Evolutionary conservation across 2,888 invertebrate genomes (phyloP).

Genomic region (Electrophaes corylata): DNA sequence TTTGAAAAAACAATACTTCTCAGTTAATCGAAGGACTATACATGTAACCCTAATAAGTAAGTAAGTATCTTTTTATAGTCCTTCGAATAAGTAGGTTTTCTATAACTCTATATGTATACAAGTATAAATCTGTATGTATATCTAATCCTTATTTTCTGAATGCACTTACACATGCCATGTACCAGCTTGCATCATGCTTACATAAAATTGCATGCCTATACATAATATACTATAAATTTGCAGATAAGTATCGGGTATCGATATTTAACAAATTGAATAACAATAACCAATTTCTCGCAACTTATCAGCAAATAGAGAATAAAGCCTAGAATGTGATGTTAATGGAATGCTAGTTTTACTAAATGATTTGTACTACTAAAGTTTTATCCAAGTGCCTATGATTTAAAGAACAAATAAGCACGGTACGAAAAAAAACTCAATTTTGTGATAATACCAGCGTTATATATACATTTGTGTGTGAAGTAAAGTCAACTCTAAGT

Average conservation of each 20-base stretch:
- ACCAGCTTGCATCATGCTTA: conserved; percentile 18
- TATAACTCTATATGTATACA: neutral
- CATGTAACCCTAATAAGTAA: conserved; percentile 32
- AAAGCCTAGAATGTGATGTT: neutral
- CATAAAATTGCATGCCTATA: conserved; percentile 13
- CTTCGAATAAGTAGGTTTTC: conserved; percentile 31
- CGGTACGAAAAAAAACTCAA: too few species aligned
- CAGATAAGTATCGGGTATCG: neutral
- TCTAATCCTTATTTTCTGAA: conserved; percentile 3
- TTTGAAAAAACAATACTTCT: neutral
- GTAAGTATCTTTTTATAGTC: conserved; percentile 32
- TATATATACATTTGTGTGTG: neutral
- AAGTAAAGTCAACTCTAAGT: too few species aligned
- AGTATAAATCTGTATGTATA: neutral
- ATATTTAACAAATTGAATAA: too few species aligned
- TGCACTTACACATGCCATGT: conserved; percentile 4
- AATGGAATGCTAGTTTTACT: neutral
- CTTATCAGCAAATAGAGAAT: neutral
- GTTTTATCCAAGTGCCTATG: neutral
- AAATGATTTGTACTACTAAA: too few species aligned
- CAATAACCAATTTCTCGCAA: neutral
- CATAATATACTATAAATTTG: neutral
- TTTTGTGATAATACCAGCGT: too few species aligned
- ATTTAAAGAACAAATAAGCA: too few species aligned
- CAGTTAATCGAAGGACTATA: conserved; percentile 38